Evolutionary conservation across 2,797 vertebrate species (phyloP), one percentile per base, ranked within the genome.

Genomic region (Pangasius mekongensis): DNA sequence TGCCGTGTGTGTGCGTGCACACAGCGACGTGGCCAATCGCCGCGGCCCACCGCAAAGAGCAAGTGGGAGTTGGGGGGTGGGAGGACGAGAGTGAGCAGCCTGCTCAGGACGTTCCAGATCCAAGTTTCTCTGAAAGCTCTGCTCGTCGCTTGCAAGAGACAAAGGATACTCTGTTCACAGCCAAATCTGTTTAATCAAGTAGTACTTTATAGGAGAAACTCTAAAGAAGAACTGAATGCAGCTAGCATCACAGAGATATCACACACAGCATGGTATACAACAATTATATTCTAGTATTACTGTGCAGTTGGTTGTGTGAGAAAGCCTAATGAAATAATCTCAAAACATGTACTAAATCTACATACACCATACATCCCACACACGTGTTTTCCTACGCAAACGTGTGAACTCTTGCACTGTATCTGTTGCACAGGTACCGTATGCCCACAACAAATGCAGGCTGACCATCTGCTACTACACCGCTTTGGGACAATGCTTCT

Each of bases 371-470:
- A 36, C 58, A 67, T 78, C 52, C 39, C 80, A 52, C 85, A 77
- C 83, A 67, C 88, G 58, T 71, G 83, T 47, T 81, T 80, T 85
- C 76, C 76, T 30, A 64, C 54, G 67, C 82, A 81, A 87, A 77
- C 85, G 83, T 6, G 66, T 89, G 88, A 88, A 90, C 85, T 85
- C 73, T 89, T 87, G 90, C 88, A 73, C 85, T 86, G 89, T 89
- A 89, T 90, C 89, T 88, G 91, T 90, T 89, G 86, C 91, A 92
- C 89, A 92, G 92, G 92, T 93, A 91, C 86, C 88, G 89, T 91
- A 92, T 93, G 91, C 90, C 90, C 91, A 87, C 86, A 91, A 90
- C 90, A 91, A 90, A 92, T 88, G 87, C 91, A 89, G 91, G 89
- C 83, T 13, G 89, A 89, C 91, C 91, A 91, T 93, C 92, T 93